Conservation (phyloP, 2,888 invertebrate species). For the Cremastobaeus sp. region DNA sequence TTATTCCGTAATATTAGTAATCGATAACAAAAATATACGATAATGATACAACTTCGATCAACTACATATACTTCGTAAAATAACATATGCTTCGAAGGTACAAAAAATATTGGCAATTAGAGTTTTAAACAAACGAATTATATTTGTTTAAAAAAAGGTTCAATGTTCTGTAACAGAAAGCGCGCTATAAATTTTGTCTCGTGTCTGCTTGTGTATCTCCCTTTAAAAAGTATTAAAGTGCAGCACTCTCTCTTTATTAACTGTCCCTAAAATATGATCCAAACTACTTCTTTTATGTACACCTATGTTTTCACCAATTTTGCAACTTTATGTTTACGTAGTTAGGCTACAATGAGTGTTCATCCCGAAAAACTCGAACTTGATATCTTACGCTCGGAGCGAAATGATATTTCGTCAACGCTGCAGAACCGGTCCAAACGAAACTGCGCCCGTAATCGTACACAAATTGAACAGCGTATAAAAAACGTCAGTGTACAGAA, state of each 20-base stretch:
- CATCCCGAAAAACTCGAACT: constrained; percentile 53
- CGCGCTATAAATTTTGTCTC: constrained; percentile 51
- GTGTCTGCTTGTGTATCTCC: constrained; percentile 47
- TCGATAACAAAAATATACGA: constrained; percentile 61
- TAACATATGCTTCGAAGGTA: constrained; percentile 49
- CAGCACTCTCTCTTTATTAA: constrained; percentile 54
- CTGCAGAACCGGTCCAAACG: no score
- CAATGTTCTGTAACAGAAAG: constrained; percentile 51
- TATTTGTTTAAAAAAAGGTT: constrained; percentile 43
- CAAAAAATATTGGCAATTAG: constrained; percentile 57
- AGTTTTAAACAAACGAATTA: constrained; percentile 44
- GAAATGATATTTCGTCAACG: constrained; percentile 9
- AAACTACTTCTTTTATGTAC: constrained; percentile 60
- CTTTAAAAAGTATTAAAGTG: constrained; percentile 60
- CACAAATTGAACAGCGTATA: constrained; percentile 21
- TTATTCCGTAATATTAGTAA: constrained; percentile 60
- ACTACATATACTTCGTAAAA: constrained; percentile 52
- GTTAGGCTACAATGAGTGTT: constrained; percentile 55
- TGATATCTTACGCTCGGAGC: constrained; percentile 44
- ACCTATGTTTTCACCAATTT: constrained; percentile 59
- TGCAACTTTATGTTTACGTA: constrained; percentile 56
- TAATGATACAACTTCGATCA: constrained; percentile 59
- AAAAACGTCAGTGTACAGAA: constrained; percentile 22
- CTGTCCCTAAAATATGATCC: constrained; percentile 59
- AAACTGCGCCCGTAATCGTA: no score